Conservation (phyloP, 2,888 invertebrate genomes). For the Saturnia pavonia region DNA sequence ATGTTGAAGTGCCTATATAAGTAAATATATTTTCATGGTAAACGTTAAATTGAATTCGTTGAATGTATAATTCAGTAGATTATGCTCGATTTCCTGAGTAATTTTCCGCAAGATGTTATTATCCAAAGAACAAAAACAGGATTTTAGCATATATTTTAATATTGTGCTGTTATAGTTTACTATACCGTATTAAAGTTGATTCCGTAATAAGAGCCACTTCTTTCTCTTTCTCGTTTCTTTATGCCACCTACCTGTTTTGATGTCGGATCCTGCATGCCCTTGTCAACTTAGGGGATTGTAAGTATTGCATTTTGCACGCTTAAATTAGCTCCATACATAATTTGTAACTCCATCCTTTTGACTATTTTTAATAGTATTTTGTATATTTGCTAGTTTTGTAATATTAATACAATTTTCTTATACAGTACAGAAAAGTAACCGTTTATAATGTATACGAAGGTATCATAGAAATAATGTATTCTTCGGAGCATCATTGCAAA, state of each 20-base stretch:
- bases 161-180: neutral
- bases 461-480: neutral
- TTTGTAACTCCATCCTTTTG: constrained; percentile 17
- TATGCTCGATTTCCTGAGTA: neutral
- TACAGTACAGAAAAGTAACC: neutral
- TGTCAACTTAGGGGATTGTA: constrained; percentile 77
- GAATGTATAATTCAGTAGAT: neutral
- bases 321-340: constrained; percentile 21
- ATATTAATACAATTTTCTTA: neutral
- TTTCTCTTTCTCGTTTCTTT: constrained; percentile 64
- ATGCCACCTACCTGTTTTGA: constrained; percentile 61
- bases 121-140: neutral
- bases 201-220: constrained; percentile 26
- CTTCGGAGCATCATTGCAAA: neutral
- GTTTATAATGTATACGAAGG: neutral
- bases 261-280: constrained; percentile 76
- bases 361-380: constrained; percentile 22
- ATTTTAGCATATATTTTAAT: neutral
- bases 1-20: constrained; percentile 25
- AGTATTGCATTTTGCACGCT: constrained; percentile 65
- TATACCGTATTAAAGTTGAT: neutral
- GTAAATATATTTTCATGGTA: constrained; percentile 22
- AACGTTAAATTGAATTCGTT: neutral
- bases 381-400: constrained; percentile 6
- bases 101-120: neutral